phyloP scores from a whole-genome alignment of 2,113 vertebrate species.

The Podarcis cretensis region DNA sequence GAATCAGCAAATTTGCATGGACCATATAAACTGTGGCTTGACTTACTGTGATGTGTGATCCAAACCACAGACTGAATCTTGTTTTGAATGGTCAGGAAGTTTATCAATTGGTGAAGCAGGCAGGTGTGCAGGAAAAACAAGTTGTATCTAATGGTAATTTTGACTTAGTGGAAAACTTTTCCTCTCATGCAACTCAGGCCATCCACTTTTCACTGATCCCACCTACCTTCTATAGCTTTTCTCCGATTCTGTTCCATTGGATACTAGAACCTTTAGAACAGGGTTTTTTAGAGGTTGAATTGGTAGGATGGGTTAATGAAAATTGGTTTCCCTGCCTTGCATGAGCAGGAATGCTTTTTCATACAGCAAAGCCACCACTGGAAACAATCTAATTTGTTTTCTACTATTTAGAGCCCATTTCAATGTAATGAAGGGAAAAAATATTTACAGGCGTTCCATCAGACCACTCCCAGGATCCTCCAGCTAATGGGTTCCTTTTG shows the following conservation, averaged over 20 bases:
- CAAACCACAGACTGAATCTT: neutral
- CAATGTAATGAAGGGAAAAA: neutral
- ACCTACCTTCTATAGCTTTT: neutral
- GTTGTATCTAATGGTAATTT: neutral
- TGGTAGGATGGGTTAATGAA: neutral
- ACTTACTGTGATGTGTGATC: too few relatives aligned
- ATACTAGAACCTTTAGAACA: neutral
- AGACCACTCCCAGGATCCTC: constrained; percentile 90
- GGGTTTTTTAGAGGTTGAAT: neutral
- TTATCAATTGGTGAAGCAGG: neutral
- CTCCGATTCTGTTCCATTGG: neutral
- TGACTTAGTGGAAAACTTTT: neutral
- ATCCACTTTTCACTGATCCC: neutral
- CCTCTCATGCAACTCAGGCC: neutral
- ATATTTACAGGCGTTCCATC: constrained; percentile 88
- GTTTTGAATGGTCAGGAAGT: neutral
- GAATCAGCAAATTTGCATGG: too few relatives aligned
- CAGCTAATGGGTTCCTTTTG: constrained; percentile 84
- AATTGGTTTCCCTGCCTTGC: neutral
- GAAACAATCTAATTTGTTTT: neutral
- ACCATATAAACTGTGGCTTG: too few relatives aligned
- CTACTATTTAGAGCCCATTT: neutral
- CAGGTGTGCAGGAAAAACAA: neutral
- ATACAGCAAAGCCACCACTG: neutral
- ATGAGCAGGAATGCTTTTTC: neutral